Base-by-base conservation (phyloP, 2,888 invertebrate species). In the Punctoribates punctum region DNA sequence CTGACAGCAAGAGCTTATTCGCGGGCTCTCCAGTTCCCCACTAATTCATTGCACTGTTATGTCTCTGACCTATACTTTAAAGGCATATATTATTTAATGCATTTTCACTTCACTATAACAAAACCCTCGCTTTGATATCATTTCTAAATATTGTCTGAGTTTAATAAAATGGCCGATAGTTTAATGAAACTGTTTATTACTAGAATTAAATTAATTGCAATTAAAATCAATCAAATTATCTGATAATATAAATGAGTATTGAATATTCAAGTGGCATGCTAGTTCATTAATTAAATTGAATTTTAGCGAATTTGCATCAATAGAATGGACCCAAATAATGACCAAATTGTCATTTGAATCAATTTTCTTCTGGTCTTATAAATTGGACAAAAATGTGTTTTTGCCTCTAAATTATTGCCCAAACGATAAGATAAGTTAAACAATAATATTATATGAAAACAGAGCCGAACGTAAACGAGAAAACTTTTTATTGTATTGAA, bases 21-120 rank as follows among this genome's bases (percentile, higher is more conserved):
- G 34, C 34, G 4, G 34, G 6, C 54, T 60, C 23, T 60, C 60
- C 15, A 20, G 15, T 60, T 5, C 20, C 29, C n/a, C 13, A 29
- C 34, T 27, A 11, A 29, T 25, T 17, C 65, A 65, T 9, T 65
- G 29, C n/a, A 27, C 23, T 9, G 65, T 29, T 8, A 27, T n/a
- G 65, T 29, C 25, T 65, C 9, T 65, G 65, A 65, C 65, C 65
- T 65, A 65, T 65, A 65, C 65, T 65, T 57, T 65, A 65, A 65
- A 65, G 15, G 65, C 65, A 65, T 65, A 65, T 29, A 29, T 65
- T 9, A 65, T 29, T 29, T 6, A 27, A 65, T 65, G 15, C 29
- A 27, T 65, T 65, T 25, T 25, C 51, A n/a, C 51, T 51, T 51
- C n/a, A 51, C 3, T 51, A 8, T 51, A 15, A n/a, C n/a, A 51